Base-by-base conservation (phyloP, 2,888 invertebrate species). In the Chirona hameri region DNA sequence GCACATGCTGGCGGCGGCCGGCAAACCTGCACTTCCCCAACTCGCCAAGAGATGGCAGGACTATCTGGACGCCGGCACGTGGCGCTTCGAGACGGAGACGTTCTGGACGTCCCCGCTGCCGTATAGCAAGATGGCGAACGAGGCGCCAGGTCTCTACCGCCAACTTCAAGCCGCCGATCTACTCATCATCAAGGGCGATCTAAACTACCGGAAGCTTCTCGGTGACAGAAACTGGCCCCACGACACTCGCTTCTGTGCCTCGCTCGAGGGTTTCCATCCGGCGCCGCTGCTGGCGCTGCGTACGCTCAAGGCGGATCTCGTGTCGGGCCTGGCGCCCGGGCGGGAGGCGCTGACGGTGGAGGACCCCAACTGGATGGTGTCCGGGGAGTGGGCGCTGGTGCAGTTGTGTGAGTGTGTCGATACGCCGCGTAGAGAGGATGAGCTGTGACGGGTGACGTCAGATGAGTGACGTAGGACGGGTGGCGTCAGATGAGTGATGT, bases 141-240 rank as follows among this genome's bases (percentile, higher is more conserved):
- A 76, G 46, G 76, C 15, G 21, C 46, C 76, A 2, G 76, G 0
- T 5, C 76, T 76, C 24, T 76, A 76, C 76, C 24, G 10, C 21
- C 76, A 21, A 5, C 46, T 76, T 0, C 76, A 76, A 46, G 24
- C 39, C 15, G 76, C 76, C 4, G 76, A 76, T 81, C 84, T 90
- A 27, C 82, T 90, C 24, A 85, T 90, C 76, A 9, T 84, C 60
- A 83, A 85, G 84, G 91, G 98, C 0, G 99, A 99, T 88, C 90
- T 99, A 15, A 99, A 99, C 89, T 99, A 98, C 88, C 90, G 99
- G 76, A 99, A 99, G 89, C 89, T 99, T 82, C 89, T 96, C 76
- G 95, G 94, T 0, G 99, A 99, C 87, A 91, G 91, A 83, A 93
- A 94, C 85, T 97, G 97, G 93, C 90, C 91, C 57, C 91, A 91